Evolutionary conservation across 2,888 invertebrate species (phyloP).

Genomic region (Athalia circularis): DNA sequence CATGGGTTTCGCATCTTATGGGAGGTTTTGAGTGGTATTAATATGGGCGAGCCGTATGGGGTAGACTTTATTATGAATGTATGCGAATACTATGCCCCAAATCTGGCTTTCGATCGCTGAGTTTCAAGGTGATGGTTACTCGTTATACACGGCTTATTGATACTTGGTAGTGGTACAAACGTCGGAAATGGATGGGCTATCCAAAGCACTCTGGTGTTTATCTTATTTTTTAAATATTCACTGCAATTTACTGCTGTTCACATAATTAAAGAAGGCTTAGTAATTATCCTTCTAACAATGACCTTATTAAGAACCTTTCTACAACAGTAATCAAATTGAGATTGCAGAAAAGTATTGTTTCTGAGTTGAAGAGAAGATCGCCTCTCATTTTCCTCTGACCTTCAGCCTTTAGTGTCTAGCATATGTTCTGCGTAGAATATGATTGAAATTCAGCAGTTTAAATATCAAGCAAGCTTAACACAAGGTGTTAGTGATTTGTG

Average conservation of each 20-base stretch:
- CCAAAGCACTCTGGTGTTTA: background rate
- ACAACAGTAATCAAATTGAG: too few relatives aligned
- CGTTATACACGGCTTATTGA: background rate
- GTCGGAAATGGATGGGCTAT: background rate
- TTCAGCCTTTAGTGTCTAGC: background rate
- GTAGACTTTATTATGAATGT: background rate
- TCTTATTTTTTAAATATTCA: background rate
- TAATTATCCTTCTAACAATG: background rate
- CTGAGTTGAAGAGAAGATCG: background rate
- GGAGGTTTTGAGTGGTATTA: constrained; percentile 63
- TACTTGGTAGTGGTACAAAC: background rate
- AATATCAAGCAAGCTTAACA: background rate
- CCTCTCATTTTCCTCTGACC: background rate
- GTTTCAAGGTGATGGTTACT: constrained; percentile 37
- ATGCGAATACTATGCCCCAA: background rate
- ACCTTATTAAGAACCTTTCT: too few relatives aligned
- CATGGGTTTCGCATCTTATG: constrained; percentile 68
- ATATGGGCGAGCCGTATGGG: constrained; percentile 1
- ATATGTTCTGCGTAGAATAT: background rate
- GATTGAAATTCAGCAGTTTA: background rate
- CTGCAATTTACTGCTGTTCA: background rate
- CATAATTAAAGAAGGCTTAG: background rate
- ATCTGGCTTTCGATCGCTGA: background rate
- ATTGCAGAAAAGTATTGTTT: too few relatives aligned
- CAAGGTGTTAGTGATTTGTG: background rate